phyloP scores from a whole-genome alignment of 2,797 vertebrate genomes.

The Phaenicophaeus curvirostris region DNA sequence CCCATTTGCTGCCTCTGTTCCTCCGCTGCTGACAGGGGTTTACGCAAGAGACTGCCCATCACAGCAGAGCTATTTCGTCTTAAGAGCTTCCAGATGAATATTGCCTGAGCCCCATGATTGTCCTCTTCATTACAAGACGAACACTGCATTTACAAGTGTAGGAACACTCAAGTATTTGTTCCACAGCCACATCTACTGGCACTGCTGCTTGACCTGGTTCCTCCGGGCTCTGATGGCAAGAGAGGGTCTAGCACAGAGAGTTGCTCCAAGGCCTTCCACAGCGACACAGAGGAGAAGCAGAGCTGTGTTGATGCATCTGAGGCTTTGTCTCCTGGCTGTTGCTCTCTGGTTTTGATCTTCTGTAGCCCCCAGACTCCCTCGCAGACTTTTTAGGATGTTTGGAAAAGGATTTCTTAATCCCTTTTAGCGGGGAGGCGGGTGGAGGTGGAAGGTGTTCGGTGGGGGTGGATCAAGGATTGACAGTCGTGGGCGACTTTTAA shows the following conservation, averaged over 20 bases:
- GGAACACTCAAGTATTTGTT: neutral
- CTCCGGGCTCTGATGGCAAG: neutral
- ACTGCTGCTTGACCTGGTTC: neutral
- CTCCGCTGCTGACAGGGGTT: neutral
- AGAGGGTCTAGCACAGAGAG: neutral
- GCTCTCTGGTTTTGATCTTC: neutral
- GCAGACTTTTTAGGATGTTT: neutral
- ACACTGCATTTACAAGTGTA: neutral
- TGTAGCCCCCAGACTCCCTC: neutral
- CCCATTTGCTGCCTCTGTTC: slow-evolving; percentile 22
- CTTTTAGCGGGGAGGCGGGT: neutral
- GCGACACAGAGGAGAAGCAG: neutral
- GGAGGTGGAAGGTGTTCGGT: neutral
- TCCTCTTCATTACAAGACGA: neutral
- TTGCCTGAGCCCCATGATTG: neutral
- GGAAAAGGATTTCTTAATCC: neutral
- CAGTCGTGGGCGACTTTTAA: neutral
- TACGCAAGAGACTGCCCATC: neutral
- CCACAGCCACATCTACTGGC: neutral
- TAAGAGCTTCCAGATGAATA: neutral
- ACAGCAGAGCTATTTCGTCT: neutral
- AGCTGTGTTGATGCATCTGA: neutral
- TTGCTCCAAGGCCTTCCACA: neutral
- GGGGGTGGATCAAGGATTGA: neutral
- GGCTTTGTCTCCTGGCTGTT: neutral